Percentiles rank a stretch among this genome's conserved stretches.
Evolutionary conservation across 2,797 vertebrate species (phyloP).

Genomic region (Phoxinus dragarum): DNA sequence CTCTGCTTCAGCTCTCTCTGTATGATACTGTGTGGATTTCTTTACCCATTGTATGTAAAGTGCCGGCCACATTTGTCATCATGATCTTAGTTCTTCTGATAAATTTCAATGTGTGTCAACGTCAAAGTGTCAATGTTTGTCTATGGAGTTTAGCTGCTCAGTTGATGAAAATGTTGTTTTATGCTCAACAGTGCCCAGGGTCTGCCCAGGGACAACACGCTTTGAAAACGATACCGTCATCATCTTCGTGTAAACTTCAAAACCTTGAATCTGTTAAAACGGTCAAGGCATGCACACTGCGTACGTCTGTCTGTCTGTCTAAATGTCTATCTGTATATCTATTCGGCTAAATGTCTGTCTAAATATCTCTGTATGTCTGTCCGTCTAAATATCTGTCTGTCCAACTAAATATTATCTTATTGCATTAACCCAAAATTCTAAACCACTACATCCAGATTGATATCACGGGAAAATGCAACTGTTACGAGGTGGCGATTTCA

Average conservation of each 20-base stretch:
- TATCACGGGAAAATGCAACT: no score
- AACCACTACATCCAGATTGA: no score
- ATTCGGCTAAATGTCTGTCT: neutral
- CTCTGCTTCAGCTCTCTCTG: neutral
- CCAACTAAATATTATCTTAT: neutral
- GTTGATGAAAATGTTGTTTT: conserved; percentile 6
- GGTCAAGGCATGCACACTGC: no score
- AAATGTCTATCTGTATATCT: neutral
- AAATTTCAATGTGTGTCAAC: neutral
- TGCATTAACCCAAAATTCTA: neutral
- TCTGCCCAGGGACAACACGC: no score
- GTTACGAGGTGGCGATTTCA: neutral
- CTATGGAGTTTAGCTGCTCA: conserved; percentile 3
- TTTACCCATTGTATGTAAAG: neutral
- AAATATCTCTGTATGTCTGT: no score
- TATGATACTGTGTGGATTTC: neutral
- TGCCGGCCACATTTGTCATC: neutral
- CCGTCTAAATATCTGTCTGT: no score
- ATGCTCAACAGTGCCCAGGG: neutral
- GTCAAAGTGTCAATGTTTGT: neutral
- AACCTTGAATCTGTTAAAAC: no score
- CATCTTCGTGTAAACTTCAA: no score
- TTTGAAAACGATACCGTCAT: no score
- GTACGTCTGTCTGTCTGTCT: neutral
- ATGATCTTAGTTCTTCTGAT: neutral